These are phyloP conservation scores for Artibeus jamaicensis DNA, from an alignment of 2,797 vertebrate species.

Conservation along the genomic window DNA sequence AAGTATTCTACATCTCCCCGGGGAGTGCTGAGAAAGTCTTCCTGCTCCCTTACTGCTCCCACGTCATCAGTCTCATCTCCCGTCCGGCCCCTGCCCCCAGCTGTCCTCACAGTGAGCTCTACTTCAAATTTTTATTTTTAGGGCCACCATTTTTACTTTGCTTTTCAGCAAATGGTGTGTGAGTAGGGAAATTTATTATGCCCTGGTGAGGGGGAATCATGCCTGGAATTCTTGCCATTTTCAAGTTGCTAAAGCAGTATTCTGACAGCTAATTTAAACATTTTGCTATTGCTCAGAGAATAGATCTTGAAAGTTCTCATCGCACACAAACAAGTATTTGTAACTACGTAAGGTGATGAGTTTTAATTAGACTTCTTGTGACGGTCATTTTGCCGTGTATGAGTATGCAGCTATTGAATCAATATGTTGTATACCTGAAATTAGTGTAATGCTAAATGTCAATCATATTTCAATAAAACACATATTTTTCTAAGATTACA, in stretches of 20 bases:
- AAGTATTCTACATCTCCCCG: conserved; percentile 52
- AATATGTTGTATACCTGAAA: not conserved
- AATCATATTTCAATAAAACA: not conserved
- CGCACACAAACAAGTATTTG: not conserved
- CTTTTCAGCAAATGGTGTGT: conserved; percentile 55
- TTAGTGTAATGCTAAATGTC: not conserved
- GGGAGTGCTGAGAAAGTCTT: conserved; percentile 76
- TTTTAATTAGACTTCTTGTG: not conserved
- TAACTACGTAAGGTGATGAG: not conserved
- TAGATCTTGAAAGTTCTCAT: not conserved
- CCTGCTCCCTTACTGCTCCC: conserved; percentile 41
- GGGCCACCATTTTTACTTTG: conserved; percentile 58
- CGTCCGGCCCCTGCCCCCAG: not conserved
- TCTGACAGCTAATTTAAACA: not conserved
- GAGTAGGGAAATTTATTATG: conserved; percentile 47
- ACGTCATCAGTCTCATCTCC: conserved; percentile 47
- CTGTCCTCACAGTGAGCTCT: not conserved
- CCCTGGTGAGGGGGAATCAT: conserved; percentile 19
- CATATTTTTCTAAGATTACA: not conserved
- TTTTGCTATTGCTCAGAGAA: not conserved
- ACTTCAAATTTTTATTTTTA: conserved; percentile 52
- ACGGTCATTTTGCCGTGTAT: not conserved
- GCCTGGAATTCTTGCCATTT: conserved; percentile 46
- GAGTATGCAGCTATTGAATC: not conserved
- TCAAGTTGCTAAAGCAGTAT: not conserved